Conservation (phyloP, 2,888 invertebrate genomes). For the Colletes collaris region DNA sequence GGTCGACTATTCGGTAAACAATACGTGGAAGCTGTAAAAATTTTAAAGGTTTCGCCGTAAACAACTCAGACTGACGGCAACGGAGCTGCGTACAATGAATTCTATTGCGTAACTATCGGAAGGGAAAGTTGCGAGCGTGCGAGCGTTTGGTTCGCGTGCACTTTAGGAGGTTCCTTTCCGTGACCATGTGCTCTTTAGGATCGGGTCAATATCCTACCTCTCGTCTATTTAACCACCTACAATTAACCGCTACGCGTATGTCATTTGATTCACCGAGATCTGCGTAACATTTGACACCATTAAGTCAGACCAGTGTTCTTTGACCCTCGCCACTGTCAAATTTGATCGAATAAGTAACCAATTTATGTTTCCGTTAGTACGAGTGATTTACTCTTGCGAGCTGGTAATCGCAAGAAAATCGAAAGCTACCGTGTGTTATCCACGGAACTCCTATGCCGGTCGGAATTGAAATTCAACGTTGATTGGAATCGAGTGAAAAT, state of each 20-base stretch:
- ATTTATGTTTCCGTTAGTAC: too few species aligned
- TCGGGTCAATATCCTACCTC: slow-evolving; percentile 70
- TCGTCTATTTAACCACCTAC: slow-evolving; percentile 64
- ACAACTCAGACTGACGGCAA: slow-evolving; percentile 21
- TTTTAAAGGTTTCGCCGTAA: slow-evolving; percentile 36
- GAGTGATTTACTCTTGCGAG: too few species aligned
- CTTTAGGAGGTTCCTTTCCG: slow-evolving; percentile 68
- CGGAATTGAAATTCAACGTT: too few species aligned
- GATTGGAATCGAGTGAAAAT: too few species aligned
- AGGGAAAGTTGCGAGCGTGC: slow-evolving; percentile 65
- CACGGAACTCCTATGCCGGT: too few species aligned
- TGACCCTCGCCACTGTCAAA: too few species aligned
- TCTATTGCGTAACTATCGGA: slow-evolving; percentile 63
- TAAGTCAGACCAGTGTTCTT: too few species aligned
- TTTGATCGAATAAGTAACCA: too few species aligned
- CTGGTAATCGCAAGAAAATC: too few species aligned
- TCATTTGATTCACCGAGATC: slow-evolving; percentile 60
- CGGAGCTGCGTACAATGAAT: slow-evolving; percentile 61
- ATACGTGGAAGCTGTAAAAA: slow-evolving; percentile 15
- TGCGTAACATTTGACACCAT: slow-evolving; percentile 36
- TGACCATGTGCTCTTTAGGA: slow-evolving; percentile 71
- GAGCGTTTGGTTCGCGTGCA: slow-evolving; percentile 65
- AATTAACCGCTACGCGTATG: slow-evolving; percentile 66
- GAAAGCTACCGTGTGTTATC: too few species aligned
- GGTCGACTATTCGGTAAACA: not conserved